A percentile compares a stretch with the other conserved stretches of the same genome.
These are phyloP conservation scores for Monomorium pharaonis DNA, from an alignment of 1,140 invertebrate genomes.

Conservation along the genomic window DNA sequence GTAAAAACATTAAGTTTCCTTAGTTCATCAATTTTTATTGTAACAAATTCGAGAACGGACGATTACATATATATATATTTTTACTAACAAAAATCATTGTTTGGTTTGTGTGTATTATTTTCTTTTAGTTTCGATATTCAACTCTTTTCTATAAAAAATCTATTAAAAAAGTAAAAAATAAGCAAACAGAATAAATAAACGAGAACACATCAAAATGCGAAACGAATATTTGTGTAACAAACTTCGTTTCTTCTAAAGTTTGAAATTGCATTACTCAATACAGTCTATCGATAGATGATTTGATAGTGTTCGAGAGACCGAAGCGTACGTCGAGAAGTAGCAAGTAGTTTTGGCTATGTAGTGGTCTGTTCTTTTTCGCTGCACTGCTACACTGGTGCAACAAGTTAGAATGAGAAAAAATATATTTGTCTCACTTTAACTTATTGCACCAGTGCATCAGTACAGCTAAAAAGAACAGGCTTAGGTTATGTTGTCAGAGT, in stretches of 20 bases:
- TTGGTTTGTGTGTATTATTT: neutral
- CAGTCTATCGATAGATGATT: neutral
- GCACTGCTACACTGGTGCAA: too few species aligned
- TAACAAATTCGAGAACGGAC: neutral
- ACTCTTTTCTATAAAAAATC: neutral
- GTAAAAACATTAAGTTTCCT: neutral
- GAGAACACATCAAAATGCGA: neutral
- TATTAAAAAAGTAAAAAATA: neutral
- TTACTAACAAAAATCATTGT: neutral
- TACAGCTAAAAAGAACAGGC: too few species aligned
- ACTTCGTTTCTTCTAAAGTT: neutral
- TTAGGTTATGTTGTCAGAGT: constrained; percentile 55
- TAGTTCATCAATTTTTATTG: neutral
- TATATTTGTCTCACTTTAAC: too few species aligned
- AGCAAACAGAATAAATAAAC: neutral
- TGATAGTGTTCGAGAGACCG: neutral
- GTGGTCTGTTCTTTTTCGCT: too few species aligned
- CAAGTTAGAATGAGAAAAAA: too few species aligned
- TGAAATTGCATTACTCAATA: neutral
- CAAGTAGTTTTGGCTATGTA: neutral
- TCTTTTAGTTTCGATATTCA: neutral
- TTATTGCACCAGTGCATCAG: too few species aligned
- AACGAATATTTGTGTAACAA: too few species aligned
- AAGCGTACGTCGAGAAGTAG: neutral
- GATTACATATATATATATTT: neutral